Evolutionary conservation across 1,140 invertebrate species (phyloP).

Genomic region (Palaemon carinicauda): DNA sequence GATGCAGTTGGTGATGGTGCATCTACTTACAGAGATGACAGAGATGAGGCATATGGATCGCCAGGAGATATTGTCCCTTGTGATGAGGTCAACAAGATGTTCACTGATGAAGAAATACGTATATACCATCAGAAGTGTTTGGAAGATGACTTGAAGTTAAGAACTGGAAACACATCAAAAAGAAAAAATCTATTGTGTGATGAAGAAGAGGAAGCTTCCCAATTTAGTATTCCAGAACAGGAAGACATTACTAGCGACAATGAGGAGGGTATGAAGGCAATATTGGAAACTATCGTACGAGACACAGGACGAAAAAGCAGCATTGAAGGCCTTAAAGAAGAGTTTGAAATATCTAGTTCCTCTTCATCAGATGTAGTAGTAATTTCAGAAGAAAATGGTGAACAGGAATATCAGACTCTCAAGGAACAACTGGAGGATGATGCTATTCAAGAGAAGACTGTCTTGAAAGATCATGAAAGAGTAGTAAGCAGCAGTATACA

Average conservation of each 20-base stretch:
- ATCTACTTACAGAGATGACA: background rate
- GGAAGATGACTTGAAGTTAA: background rate
- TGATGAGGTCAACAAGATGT: conserved; percentile 31
- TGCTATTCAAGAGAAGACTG: background rate
- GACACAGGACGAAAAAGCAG: conserved; percentile 22
- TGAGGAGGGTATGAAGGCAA: conserved; percentile 15
- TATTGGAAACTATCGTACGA: conserved; percentile 30
- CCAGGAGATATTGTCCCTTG: conserved; percentile 23
- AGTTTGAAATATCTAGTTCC: too few species aligned
- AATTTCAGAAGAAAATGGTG: background rate
- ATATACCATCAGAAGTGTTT: background rate
- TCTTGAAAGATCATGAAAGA: too few species aligned
- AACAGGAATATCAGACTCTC: background rate
- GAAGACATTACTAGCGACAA: background rate
- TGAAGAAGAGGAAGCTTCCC: background rate
- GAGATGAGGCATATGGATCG: conserved; percentile 8
- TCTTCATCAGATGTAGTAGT: background rate
- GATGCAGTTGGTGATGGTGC: background rate
- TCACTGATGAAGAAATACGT: conserved; percentile 32
- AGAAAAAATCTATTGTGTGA: background rate
- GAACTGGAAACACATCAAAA: background rate
- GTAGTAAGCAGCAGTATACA: too few species aligned
- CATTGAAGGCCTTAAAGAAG: conserved; percentile 21
- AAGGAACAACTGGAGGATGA: background rate
- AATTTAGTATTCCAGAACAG: background rate